phyloP scores from a whole-genome alignment of 2,888 invertebrate genomes.

The Caenorhabditis japonica region DNA sequence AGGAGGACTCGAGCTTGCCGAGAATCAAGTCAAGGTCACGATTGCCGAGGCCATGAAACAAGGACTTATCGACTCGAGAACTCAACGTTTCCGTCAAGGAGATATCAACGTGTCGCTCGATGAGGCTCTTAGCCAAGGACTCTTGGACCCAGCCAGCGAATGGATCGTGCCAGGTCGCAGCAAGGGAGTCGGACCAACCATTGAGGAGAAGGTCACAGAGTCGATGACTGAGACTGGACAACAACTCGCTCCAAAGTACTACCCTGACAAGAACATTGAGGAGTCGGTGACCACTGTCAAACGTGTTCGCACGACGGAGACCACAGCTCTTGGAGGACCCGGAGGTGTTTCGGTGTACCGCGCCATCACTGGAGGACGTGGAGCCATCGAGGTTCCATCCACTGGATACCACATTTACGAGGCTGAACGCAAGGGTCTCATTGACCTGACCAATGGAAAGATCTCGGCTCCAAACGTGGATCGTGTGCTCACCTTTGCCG shows the following conservation, averaged over 20 bases:
- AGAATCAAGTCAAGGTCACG: conserved; percentile 82
- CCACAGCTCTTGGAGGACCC: conserved; percentile 74
- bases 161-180: conserved; percentile 76
- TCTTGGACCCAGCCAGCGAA: conserved; percentile 76
- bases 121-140: conserved; percentile 77
- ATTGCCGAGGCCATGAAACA: conserved; percentile 86
- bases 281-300: conserved; percentile 77
- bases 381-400: conserved; percentile 84
- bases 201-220: conserved; percentile 77
- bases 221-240: conserved; percentile 77
- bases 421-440: conserved; percentile 87
- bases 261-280: conserved; percentile 75
- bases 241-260: conserved; percentile 76
- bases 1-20: conserved; percentile 64
- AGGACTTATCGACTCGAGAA: conserved; percentile 84
- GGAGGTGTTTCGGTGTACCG: conserved; percentile 74
- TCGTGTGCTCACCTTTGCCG: conserved; percentile 87
- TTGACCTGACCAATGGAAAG: conserved; percentile 87
- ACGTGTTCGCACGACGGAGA: conserved; percentile 75
- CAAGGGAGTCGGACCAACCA: conserved; percentile 74
- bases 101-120: conserved; percentile 81
- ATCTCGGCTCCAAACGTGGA: conserved; percentile 91
- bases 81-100: conserved; percentile 77
- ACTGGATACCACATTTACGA: conserved; percentile 88
- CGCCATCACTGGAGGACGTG: conserved; percentile 77